Conservation (phyloP, 2,797 vertebrate genomes). For the Parauchenoglanis punctatus region DNA sequence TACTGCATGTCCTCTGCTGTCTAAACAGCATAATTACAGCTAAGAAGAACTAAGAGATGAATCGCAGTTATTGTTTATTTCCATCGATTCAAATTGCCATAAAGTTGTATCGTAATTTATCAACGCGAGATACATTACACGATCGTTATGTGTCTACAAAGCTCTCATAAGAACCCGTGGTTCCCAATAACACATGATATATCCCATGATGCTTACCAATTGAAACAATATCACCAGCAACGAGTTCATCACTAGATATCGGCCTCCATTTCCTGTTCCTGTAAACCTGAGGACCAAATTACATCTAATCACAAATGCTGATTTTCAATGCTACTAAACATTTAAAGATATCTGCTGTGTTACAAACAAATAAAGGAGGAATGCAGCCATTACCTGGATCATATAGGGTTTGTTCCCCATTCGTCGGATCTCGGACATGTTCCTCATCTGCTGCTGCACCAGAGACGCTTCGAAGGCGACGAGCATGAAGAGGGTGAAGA, state of each 20-base stretch:
- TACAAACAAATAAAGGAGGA: not conserved
- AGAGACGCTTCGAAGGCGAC: slow-evolving; percentile 96
- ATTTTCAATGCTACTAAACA: not conserved
- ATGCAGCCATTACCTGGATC: slow-evolving; percentile 82
- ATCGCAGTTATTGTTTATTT: too few species aligned
- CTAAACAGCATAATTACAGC: too few species aligned
- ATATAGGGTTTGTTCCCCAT: slow-evolving; percentile 97
- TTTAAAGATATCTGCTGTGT: not conserved
- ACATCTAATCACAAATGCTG: not conserved
- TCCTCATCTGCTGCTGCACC: slow-evolving; percentile 96
- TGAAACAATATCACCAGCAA: slow-evolving; percentile 92
- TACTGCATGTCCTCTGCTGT: too few species aligned
- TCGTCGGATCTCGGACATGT: slow-evolving; percentile 93
- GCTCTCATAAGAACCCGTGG: not conserved
- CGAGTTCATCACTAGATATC: slow-evolving; percentile 90
- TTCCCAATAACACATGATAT: not conserved
- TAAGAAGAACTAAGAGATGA: too few species aligned
- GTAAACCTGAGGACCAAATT: slow-evolving; percentile 81
- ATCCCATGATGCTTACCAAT: slow-evolving; percentile 75
- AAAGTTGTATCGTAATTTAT: too few species aligned
- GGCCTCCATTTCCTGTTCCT: slow-evolving; percentile 95
- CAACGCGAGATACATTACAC: too few species aligned
- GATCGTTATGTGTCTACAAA: not conserved
- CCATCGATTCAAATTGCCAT: too few species aligned
- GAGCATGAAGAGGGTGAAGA: slow-evolving; percentile 97